phyloP scores from a whole-genome alignment of 2,888 invertebrate genomes.

The Galerucella pusilla region DNA sequence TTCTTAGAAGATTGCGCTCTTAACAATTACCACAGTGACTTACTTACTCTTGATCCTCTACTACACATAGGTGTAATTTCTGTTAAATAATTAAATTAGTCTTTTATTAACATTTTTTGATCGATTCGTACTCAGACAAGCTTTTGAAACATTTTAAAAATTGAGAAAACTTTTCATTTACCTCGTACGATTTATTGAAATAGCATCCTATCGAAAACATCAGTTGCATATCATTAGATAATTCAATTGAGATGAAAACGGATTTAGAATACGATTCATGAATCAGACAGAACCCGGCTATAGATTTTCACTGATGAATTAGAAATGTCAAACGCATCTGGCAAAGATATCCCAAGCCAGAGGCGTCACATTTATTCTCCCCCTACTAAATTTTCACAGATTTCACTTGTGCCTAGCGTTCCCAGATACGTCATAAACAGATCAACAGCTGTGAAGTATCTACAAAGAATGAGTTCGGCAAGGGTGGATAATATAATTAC shows the following conservation, averaged over 20 bases:
- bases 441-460: conserved; percentile 2
- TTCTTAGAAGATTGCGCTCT: no score
- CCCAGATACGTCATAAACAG: conserved; percentile 10
- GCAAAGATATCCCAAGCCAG: conserved; percentile 25
- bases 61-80: no score
- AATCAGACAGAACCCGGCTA: conserved; percentile 26
- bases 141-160: not conserved
- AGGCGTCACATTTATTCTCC: conserved; percentile 15
- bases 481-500: not conserved
- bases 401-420: not conserved
- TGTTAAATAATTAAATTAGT: no score
- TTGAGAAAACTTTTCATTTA: not conserved
- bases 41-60: no score
- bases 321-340: conserved; percentile 43
- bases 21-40: no score
- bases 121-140: not conserved
- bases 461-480: not conserved
- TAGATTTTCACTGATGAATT: conserved; percentile 37
- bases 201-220: conserved; percentile 10
- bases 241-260: conserved; percentile 24
- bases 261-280: conserved; percentile 37
- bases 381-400: not conserved
- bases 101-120: not conserved
- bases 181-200: not conserved
- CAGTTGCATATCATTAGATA: conserved; percentile 26